A percentile compares a stretch with the other conserved stretches of the same genome.
Conservation (phyloP, 2,113 vertebrate species). For the Myiozetetes cayanensis region DNA sequence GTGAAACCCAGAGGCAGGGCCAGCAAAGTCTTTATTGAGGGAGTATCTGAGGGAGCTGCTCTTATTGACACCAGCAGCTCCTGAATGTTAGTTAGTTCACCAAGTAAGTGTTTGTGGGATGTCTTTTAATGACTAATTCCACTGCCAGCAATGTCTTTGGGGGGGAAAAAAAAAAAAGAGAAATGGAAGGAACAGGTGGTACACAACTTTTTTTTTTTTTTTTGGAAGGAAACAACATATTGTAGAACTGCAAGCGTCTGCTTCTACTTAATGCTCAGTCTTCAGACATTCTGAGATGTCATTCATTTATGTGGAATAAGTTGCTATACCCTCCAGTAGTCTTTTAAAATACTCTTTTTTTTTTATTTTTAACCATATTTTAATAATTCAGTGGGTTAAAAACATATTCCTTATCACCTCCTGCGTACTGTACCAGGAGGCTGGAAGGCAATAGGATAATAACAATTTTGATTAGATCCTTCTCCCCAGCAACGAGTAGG, state of each 20-base stretch:
- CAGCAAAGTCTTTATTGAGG: not conserved
- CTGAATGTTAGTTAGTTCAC: not conserved
- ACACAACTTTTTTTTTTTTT: not conserved
- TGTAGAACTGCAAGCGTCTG: not conserved
- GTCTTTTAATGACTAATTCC: not conserved
- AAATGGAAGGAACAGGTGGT: slow-evolving; percentile 32
- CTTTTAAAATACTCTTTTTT: not conserved
- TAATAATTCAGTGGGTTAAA: not conserved
- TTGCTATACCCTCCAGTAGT: not conserved
- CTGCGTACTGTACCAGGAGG: not conserved
- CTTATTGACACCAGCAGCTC: not conserved
- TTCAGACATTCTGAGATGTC: not conserved
- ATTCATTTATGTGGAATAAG: not conserved
- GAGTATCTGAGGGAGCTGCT: not conserved
- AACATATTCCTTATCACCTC: not conserved
- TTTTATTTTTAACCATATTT: not conserved
- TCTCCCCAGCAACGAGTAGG: not conserved
- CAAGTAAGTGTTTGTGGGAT: not conserved
- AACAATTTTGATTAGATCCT: not conserved
- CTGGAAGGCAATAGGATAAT: not conserved
- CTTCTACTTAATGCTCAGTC: not conserved
- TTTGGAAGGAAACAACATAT: not conserved
- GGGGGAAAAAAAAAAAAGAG: not conserved
- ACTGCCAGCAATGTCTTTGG: not conserved
- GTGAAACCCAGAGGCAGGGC: not conserved